Percentiles rank a stretch among this genome's conserved stretches.
Evolutionary conservation across 2,888 invertebrate species (phyloP).

Genomic region (Catotricha subobsoleta): DNA sequence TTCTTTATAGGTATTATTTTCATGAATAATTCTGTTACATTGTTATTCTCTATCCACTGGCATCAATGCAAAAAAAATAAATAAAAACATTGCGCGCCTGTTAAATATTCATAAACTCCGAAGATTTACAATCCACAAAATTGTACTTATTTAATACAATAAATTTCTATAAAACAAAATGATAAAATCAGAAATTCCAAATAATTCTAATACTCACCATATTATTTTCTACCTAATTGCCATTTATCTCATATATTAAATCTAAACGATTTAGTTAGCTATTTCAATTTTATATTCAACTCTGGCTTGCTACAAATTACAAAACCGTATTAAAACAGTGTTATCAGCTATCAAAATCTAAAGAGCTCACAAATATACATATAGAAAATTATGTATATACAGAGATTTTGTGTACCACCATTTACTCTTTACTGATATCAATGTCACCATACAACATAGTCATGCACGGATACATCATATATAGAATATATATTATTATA

Average conservation of each 20-base stretch:
- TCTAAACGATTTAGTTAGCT: constrained; percentile 5
- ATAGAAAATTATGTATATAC: too few species aligned
- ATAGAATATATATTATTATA: too few species aligned
- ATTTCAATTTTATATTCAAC: constrained; percentile 7
- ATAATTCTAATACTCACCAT: constrained; percentile 4
- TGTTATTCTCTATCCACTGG: too few species aligned
- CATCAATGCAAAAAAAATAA: not conserved
- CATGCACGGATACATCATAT: too few species aligned
- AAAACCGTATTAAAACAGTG: too few species aligned
- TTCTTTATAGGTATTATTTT: too few species aligned
- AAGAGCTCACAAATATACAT: too few species aligned
- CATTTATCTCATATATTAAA: constrained; percentile 8
- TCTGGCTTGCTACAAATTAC: too few species aligned
- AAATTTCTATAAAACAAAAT: not conserved
- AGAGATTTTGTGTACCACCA: not conserved
- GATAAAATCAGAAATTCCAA: not conserved
- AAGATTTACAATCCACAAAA: too few species aligned
- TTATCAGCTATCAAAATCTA: too few species aligned
- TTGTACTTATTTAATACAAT: not conserved
- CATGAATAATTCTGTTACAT: too few species aligned
- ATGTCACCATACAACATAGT: too few species aligned
- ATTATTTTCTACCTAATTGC: constrained; percentile 7
- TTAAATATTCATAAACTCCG: constrained; percentile 1
- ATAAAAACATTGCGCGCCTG: not conserved
- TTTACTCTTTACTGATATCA: not conserved